phyloP scores from a whole-genome alignment of 1,140 invertebrate species.

The Cyrtorhinus lividipennis region DNA sequence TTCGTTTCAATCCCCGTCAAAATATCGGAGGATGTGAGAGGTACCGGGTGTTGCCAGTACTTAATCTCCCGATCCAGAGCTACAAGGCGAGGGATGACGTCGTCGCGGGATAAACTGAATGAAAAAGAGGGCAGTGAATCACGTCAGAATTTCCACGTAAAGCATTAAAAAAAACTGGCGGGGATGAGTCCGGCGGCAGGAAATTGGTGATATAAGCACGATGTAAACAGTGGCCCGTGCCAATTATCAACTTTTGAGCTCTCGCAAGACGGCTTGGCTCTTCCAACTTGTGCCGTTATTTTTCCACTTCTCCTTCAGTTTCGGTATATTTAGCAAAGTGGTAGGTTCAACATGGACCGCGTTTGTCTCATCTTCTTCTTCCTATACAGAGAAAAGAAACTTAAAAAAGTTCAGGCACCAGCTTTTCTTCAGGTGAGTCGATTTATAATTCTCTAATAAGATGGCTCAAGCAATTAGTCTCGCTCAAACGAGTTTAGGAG shows the following conservation, averaged over 20 bases:
- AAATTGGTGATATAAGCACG: background rate
- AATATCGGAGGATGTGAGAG: no score
- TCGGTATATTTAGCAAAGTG: background rate
- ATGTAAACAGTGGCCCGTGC: background rate
- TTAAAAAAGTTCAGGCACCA: background rate
- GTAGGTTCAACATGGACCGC: background rate
- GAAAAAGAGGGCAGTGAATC: background rate
- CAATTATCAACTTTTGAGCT: background rate
- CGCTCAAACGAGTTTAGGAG: no score
- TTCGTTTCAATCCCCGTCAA: no score
- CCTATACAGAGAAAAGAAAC: background rate
- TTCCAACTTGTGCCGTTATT: background rate
- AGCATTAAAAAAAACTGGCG: background rate
- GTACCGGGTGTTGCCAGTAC: no score
- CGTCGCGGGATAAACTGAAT: background rate
- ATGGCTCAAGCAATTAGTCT: no score
- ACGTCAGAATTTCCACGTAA: background rate
- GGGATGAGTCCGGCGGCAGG: background rate
- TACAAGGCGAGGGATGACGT: no score
- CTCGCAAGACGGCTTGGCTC: background rate
- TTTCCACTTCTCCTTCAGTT: background rate
- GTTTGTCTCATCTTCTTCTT: background rate
- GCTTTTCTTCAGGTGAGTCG: no score
- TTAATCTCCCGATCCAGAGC: no score
- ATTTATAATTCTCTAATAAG: no score